These are phyloP conservation scores for Athalia circularis DNA, from an alignment of 2,888 invertebrate species.

Conservation along the genomic window DNA sequence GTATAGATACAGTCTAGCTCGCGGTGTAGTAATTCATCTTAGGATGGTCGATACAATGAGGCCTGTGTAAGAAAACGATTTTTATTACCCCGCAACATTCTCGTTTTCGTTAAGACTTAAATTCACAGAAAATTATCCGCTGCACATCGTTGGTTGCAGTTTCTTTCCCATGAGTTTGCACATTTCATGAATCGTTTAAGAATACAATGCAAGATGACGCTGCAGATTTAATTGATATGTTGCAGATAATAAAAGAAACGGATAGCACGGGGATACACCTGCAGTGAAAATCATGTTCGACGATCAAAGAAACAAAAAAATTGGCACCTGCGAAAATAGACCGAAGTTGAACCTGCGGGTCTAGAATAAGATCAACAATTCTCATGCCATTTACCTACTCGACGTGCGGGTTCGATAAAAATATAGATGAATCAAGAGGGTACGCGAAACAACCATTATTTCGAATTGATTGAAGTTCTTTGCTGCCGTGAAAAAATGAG, in stretches of 20 bases:
- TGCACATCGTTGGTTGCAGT: not conserved
- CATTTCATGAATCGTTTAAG: constrained; percentile 1
- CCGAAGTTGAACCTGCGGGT: too few species aligned
- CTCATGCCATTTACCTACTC: too few species aligned
- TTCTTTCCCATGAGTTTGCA: constrained; percentile 22
- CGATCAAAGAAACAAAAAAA: too few species aligned
- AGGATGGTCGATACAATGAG: not conserved
- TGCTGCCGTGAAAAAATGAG: not conserved
- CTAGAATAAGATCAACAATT: too few species aligned
- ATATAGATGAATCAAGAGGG: too few species aligned
- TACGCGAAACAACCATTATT: not conserved
- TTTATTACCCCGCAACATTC: not conserved
- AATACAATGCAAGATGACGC: not conserved
- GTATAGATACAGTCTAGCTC: not conserved
- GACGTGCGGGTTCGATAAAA: too few species aligned
- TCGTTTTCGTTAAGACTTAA: constrained; percentile 16
- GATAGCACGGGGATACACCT: not conserved
- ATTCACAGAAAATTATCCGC: not conserved
- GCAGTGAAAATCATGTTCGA: too few species aligned
- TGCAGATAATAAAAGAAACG: not conserved
- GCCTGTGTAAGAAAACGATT: constrained; percentile 13
- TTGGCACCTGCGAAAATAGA: too few species aligned
- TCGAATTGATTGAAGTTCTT: constrained; percentile 7
- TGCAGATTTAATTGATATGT: not conserved
- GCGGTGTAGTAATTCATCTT: not conserved